Percentiles rank a stretch among this genome's conserved stretches.
Conservation (phyloP, 2,797 vertebrate genomes). For the Tangara arthus region DNA sequence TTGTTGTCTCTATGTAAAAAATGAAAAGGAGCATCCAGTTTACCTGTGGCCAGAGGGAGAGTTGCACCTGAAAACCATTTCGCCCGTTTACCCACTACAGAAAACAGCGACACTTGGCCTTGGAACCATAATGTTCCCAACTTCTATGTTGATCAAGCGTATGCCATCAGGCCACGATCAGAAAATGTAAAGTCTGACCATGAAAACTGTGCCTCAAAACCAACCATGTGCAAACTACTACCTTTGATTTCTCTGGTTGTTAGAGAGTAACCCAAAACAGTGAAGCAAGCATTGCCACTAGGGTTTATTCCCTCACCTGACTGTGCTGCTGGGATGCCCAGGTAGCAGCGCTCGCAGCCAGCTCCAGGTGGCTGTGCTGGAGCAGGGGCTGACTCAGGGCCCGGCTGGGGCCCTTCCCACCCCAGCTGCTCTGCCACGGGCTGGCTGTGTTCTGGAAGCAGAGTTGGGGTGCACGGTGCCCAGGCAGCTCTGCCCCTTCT, state of each 20-base stretch:
- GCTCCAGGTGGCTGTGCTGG: too few species aligned
- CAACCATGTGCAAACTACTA: not conserved
- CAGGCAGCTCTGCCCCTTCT: not conserved
- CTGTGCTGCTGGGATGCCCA: accelerated
- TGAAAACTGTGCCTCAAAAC: not conserved
- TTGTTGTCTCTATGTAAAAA: not conserved
- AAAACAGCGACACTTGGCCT: not conserved
- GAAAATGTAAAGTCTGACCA: not conserved
- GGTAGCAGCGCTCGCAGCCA: accelerated
- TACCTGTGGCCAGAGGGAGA: not conserved
- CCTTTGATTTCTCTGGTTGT: not conserved
- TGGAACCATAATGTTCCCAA: not conserved
- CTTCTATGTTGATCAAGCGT: not conserved
- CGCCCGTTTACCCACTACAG: accelerated
- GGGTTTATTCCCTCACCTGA: not conserved
- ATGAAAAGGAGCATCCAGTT: not conserved
- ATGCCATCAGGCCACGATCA: not conserved
- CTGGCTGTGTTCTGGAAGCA: not conserved
- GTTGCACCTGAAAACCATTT: not conserved
- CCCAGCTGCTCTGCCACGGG: accelerated
- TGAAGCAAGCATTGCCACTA: accelerated
- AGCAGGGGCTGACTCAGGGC: not conserved
- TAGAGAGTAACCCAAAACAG: accelerated
- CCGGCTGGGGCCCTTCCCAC: accelerated
- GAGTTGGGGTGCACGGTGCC: accelerated